Base-by-base conservation (phyloP, 2,888 invertebrate species). In the Pristionchus arcanus region DNA sequence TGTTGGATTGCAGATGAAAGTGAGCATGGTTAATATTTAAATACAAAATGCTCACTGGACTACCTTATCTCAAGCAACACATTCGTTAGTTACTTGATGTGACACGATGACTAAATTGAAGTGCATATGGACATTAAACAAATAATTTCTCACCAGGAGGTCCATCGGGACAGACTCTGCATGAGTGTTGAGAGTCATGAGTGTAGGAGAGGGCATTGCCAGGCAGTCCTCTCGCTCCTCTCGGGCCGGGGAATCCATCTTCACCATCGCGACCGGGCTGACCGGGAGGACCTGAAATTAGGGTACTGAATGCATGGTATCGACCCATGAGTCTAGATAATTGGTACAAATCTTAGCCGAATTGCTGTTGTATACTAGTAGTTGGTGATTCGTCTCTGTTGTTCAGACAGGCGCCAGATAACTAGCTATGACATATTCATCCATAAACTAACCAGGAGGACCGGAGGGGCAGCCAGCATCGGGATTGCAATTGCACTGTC, bases 181-280 rank as follows among this genome's bases (percentile, higher is more conserved):
- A 86, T 11, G n/a, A n/a, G 11, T 11, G 19, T 53, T 49, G 74
- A 25, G 68, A 4, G 53, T 86, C 25, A 42, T 86, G 49, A 0
- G 71, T 71, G 53, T 37, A 63, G 28, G 83, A 9, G 5, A 19
- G 85, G 28, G 42, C 37, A 25, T 84, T 90, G 21, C 90, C 68
- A 49, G 74, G 71, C 34, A 86, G 63, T 53, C 74, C 91, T 9
- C 91, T 91, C n/a, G 92, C 91, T 77, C 93, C 93, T 21, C 89
- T 91, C 19, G 93, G 93, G 25, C 93, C 93, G 28, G 93, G 92
- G 21, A 91, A 85, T 19, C 93, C 94, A 86, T 91, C 91, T 63
- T 92, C 91, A 25, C 93, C 93, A 86, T 93, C 92, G 86, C 93
- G 92, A 34, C 93, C 93, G 25, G 92, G 90, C 68, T 21, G 21